phyloP scores from a whole-genome alignment of 2,888 invertebrate genomes.

The Megastigmus dorsalis region DNA sequence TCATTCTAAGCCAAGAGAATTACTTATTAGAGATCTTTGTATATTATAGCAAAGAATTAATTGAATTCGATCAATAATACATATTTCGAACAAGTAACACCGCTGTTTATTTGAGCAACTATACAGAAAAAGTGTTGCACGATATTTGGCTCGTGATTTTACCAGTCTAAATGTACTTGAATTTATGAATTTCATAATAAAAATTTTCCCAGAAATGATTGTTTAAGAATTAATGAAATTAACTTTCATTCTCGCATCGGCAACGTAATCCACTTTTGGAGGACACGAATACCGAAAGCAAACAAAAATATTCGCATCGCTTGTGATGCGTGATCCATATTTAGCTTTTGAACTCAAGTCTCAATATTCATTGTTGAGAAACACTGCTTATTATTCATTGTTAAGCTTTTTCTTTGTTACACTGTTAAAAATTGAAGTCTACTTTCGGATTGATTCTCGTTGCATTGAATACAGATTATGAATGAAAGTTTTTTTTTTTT shows the following conservation, averaged over 20 bases:
- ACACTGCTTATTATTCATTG: no score
- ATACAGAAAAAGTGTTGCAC: slow-evolving; percentile 16
- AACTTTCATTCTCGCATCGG: neutral
- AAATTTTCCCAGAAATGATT: slow-evolving; percentile 12
- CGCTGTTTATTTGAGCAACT: slow-evolving; percentile 3
- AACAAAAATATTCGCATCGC: neutral
- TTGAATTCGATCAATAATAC: neutral
- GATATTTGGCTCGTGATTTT: slow-evolving; percentile 34
- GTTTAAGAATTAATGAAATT: neutral
- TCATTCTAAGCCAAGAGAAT: no score
- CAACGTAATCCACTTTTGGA: neutral
- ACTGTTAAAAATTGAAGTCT: no score
- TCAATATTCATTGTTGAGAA: no score
- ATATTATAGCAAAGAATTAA: neutral
- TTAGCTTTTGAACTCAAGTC: no score
- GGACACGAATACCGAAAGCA: neutral
- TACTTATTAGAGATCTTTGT: neutral
- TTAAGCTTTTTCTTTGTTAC: no score
- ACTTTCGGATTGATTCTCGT: no score
- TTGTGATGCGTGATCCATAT: no score
- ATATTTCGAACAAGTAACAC: slow-evolving; percentile 7
- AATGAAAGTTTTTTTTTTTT: no score
- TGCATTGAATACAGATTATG: no score
- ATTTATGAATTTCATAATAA: neutral
- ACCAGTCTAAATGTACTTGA: neutral